Percentiles rank a stretch among this genome's conserved stretches.
These are phyloP conservation scores for Morus bassanus DNA, from an alignment of 2,797 vertebrate genomes.

Conservation along the genomic window DNA sequence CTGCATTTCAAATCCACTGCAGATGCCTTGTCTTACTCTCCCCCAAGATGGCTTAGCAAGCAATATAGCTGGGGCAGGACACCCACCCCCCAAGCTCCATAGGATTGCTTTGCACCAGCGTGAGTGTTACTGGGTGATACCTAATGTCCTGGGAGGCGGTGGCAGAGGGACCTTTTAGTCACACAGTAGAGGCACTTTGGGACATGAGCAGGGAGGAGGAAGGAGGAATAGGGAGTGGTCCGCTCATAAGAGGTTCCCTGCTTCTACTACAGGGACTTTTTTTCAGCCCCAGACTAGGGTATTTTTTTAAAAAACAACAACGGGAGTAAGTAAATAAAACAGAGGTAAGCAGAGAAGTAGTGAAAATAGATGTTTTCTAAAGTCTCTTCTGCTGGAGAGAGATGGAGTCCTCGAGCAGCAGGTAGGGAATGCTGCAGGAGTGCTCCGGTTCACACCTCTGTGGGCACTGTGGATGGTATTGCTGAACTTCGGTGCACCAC, in stretches of 20 bases:
- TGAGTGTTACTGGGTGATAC: not conserved
- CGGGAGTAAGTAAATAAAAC: not conserved
- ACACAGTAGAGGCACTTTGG: not conserved
- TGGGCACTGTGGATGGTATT: not conserved
- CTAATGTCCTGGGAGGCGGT: not conserved
- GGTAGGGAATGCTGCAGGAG: not conserved
- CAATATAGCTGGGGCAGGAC: not conserved
- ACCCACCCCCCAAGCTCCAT: not conserved
- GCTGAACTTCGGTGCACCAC: not conserved
- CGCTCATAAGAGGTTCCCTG: not conserved
- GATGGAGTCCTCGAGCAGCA: not conserved
- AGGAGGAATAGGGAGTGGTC: not conserved
- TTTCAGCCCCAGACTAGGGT: not conserved
- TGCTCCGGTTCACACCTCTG: not conserved
- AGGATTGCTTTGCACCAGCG: not conserved
- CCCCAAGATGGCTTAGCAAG: not conserved
- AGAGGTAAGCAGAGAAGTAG: not conserved
- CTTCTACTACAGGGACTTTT: fast-evolving
- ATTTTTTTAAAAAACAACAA: not conserved
- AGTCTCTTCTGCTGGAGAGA: not conserved
- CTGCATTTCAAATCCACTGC: not conserved
- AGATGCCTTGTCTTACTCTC: not conserved
- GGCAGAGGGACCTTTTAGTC: not conserved
- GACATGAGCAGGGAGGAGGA: not conserved
- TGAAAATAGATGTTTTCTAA: not conserved